phyloP scores from a whole-genome alignment of 2,797 vertebrate species.

The Acanthurus leucopareius region DNA sequence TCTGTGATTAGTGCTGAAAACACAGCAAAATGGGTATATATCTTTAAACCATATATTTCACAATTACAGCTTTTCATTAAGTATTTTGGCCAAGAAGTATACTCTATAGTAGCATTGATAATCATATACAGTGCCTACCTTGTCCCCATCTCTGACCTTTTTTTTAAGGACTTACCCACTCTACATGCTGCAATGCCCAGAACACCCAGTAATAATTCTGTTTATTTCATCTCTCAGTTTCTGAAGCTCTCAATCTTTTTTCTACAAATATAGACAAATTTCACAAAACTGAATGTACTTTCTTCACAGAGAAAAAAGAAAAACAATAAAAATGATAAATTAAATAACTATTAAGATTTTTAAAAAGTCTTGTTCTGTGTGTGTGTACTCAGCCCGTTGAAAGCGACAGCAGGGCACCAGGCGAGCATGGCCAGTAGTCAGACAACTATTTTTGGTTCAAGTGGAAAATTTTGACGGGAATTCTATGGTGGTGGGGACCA shows the following conservation, averaged over 20 bases:
- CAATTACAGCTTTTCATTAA: conserved; percentile 52
- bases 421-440: conserved; percentile 62
- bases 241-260: conserved; percentile 18
- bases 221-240: conserved; percentile 49
- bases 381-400: conserved; percentile 62
- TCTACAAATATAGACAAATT: conserved; percentile 10
- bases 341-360: conserved; percentile 63
- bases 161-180: conserved; percentile 52
- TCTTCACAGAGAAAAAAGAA: conserved; percentile 50
- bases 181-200: conserved; percentile 49
- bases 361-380: conserved; percentile 52
- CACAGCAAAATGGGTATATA: conserved; percentile 22
- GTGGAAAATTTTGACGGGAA: conserved; percentile 78
- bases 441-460: conserved; percentile 78
- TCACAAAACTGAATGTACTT: conserved; percentile 33
- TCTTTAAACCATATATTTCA: conserved; percentile 48
- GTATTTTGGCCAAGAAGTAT: conserved; percentile 33
- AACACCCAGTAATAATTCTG: conserved; percentile 56
- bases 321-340: conserved; percentile 55
- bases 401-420: conserved; percentile 77
- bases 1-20: conserved; percentile 15
- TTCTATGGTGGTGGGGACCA: conserved; percentile 61
- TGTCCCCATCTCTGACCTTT: conserved; percentile 57
- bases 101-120: conserved; percentile 50
- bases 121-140: conserved; percentile 54